Evolutionary conservation across 2,113 vertebrate species (phyloP).

Genomic region (Sinocyclocheilus rhinocerous): DNA sequence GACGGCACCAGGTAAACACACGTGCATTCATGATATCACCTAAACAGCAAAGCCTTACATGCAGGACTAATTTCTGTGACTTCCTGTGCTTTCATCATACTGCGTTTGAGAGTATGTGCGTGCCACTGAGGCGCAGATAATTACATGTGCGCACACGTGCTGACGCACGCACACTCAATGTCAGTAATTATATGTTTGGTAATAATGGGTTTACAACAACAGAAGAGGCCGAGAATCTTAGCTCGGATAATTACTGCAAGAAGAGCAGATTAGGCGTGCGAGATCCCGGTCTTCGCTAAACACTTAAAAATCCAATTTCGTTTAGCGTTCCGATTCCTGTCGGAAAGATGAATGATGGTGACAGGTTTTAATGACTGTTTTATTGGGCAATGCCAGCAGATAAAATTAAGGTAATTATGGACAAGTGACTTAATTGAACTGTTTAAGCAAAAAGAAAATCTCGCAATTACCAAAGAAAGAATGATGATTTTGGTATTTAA

Average conservation of each 20-base stretch:
- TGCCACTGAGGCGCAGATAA: not conserved
- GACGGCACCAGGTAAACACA: conserved; percentile 88
- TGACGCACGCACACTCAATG: conserved; percentile 28
- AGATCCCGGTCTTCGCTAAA: conserved; percentile 35
- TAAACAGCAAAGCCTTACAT: not conserved
- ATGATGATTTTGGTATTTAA: not conserved
- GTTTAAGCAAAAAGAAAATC: not conserved
- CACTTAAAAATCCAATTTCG: conserved; percentile 46
- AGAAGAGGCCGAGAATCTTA: conserved; percentile 53
- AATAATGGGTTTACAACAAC: conserved; percentile 61
- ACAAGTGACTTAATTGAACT: not conserved
- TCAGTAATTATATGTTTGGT: conserved; percentile 61
- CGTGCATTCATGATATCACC: not conserved
- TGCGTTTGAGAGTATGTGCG: not conserved
- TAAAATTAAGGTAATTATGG: conserved; percentile 33
- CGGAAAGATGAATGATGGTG: conserved; percentile 26
- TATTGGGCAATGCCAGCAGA: not conserved
- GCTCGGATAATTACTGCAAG: conserved; percentile 59
- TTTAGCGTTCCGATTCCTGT: conserved; percentile 22
- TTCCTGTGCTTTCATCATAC: conserved; percentile 5
- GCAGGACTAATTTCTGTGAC: not conserved
- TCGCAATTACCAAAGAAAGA: not conserved
- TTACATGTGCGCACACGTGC: conserved; percentile 16
- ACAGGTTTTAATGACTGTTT: conserved; percentile 25
- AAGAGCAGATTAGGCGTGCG: conserved; percentile 39